These are phyloP conservation scores for Pteruthius melanotis DNA, from an alignment of 2,113 vertebrate species.

Conservation along the genomic window DNA sequence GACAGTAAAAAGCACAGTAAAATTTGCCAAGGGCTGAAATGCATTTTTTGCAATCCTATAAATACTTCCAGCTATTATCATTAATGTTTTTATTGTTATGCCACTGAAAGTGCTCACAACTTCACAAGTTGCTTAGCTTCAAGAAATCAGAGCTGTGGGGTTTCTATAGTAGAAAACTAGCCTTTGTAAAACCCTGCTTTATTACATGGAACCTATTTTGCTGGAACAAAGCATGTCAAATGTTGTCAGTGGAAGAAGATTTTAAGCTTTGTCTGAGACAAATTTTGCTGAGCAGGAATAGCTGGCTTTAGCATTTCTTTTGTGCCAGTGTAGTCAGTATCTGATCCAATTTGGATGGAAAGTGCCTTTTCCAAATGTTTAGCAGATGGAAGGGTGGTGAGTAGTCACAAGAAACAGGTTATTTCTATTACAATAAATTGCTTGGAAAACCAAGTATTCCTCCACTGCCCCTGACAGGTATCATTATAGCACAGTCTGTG, in stretches of 20 bases:
- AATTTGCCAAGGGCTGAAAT: neutral
- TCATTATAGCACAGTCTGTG: neutral
- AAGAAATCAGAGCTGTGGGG: neutral
- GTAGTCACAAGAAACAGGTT: slow-evolving; percentile 34
- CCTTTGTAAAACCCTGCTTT: neutral
- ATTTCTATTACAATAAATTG: slow-evolving; percentile 4
- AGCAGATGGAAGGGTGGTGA: slow-evolving; percentile 36
- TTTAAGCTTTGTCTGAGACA: neutral
- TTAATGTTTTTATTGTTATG: neutral
- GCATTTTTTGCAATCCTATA: neutral
- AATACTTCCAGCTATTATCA: neutral
- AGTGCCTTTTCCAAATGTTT: neutral
- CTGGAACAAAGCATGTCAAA: neutral
- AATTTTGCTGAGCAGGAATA: neutral
- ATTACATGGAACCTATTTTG: neutral
- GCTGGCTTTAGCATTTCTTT: neutral
- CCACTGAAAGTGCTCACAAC: neutral
- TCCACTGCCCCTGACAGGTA: neutral
- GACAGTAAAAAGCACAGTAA: neutral
- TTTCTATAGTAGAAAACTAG: neutral
- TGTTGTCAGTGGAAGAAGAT: neutral
- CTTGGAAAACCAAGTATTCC: neutral
- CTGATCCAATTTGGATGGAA: neutral
- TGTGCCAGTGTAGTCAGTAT: neutral
- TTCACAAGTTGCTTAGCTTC: neutral